These are phyloP conservation scores for Stenchaetothrips biformis DNA, from an alignment of 2,888 invertebrate species.

Conservation along the genomic window DNA sequence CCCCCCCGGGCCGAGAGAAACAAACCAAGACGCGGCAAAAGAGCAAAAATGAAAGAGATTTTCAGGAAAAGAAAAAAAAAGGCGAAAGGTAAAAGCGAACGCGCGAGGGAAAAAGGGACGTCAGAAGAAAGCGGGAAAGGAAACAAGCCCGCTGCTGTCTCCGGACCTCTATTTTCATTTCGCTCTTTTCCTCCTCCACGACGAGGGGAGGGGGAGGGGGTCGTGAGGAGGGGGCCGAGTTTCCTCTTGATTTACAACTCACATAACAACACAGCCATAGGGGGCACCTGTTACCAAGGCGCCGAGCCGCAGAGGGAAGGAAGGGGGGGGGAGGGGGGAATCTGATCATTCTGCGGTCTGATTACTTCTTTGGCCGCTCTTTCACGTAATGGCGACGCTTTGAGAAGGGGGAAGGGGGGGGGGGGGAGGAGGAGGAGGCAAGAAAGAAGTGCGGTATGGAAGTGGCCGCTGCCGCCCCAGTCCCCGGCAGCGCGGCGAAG, in stretches of 20 bases:
- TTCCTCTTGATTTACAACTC: conserved; percentile 19
- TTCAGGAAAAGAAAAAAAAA: neutral
- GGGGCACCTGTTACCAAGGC: conserved; percentile 9
- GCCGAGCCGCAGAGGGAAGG: neutral
- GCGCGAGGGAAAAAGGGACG: neutral
- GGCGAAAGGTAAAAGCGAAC: neutral
- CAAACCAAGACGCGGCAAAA: neutral
- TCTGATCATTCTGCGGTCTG: conserved; percentile 22
- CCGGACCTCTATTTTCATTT: neutral
- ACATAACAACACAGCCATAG: conserved; percentile 24
- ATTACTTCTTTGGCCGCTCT: conserved; percentile 21
- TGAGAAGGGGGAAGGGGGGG: neutral
- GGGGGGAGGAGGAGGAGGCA: neutral
- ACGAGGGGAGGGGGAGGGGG: no score
- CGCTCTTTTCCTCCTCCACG: neutral
- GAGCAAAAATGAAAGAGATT: neutral
- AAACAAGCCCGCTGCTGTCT: neutral
- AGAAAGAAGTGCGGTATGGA: no score
- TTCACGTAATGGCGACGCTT: neutral
- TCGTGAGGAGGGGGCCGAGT: no score
- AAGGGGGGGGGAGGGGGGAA: neutral
- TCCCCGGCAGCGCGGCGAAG: no score
- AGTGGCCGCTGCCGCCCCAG: no score
- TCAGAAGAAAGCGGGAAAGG: neutral
- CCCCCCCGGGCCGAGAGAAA: no score